A percentile compares a stretch with the other conserved stretches of the same genome.
phyloP scores from a whole-genome alignment of 1,140 invertebrate genomes.

The Akabosia matsudoensis region DNA sequence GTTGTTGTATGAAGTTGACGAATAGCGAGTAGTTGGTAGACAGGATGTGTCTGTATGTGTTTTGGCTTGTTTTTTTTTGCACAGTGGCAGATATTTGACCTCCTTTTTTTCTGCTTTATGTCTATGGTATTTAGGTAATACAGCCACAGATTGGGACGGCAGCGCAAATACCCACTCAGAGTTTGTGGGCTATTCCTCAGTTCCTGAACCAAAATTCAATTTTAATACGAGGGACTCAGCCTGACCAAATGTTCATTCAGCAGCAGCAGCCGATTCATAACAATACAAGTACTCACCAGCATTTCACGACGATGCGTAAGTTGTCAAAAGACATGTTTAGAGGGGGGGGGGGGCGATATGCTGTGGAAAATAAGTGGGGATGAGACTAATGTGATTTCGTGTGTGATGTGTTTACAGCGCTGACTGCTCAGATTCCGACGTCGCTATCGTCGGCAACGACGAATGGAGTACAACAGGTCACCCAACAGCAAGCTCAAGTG shows the following conservation, averaged over 20 bases:
- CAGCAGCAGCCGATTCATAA: constrained; percentile 62
- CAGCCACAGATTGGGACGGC: constrained; percentile 52
- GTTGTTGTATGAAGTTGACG: no score
- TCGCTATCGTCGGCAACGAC: constrained; percentile 48
- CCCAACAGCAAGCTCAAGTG: constrained; percentile 41
- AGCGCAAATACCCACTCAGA: constrained; percentile 55
- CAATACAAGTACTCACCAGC: constrained; percentile 38
- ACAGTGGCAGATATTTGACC: background rate
- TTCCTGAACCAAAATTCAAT: constrained; percentile 70
- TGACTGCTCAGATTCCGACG: constrained; percentile 44
- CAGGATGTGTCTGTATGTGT: constrained; percentile 25
- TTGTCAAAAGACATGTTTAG: constrained; percentile 2
- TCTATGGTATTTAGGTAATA: constrained; percentile 29
- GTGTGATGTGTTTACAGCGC: constrained; percentile 34
- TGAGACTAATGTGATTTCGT: background rate
- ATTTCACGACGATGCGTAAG: constrained; percentile 46
- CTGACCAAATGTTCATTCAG: constrained; percentile 82
- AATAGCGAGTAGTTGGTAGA: no score
- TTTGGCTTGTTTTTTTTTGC: constrained; percentile 23
- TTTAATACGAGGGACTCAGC: constrained; percentile 72
- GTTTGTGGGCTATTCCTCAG: constrained; percentile 59
- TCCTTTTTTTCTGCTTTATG: constrained; percentile 25
- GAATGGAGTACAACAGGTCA: constrained; percentile 48
- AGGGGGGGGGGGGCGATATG: background rate
- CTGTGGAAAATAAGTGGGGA: no score